A percentile compares a stretch with the other conserved stretches of the same genome.
phyloP scores from a whole-genome alignment of 2,888 invertebrate genomes.

The Drosophila siamana region DNA sequence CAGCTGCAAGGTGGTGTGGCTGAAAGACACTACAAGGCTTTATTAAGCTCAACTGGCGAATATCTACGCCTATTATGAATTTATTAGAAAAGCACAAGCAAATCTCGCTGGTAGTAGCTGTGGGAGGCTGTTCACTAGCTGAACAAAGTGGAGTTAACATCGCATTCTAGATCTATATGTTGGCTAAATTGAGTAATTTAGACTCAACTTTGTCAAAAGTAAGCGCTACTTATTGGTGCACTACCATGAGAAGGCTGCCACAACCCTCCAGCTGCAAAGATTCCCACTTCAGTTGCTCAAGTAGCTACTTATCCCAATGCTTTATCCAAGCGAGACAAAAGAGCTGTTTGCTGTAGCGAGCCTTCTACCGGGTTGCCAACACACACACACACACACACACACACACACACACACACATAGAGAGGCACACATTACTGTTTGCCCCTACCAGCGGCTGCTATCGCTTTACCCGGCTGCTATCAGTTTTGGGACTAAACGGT shows the following conservation, averaged over 20 bases:
- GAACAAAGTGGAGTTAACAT: no score
- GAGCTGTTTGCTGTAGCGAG: background rate
- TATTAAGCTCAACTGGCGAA: no score
- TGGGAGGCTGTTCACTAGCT: no score
- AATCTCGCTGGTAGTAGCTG: background rate
- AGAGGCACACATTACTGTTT: background rate
- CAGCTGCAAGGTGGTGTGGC: background rate
- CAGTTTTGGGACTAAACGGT: slow-evolving; percentile 45
- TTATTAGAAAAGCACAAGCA: no score
- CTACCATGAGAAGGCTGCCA: no score
- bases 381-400: no score
- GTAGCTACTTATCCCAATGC: background rate
- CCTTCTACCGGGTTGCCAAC: background rate
- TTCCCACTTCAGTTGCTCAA: background rate
- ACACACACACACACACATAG: background rate
- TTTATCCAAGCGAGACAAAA: background rate
- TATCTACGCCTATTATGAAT: no score
- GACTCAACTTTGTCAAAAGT: no score
- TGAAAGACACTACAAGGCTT: no score
- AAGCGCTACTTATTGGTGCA: no score
- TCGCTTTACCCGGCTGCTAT: slow-evolving; percentile 13
- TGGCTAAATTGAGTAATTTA: no score
- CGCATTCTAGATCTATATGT: no score
- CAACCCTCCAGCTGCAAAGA: background rate
- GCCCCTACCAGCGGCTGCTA: background rate